Evolutionary conservation across 2,888 invertebrate genomes (phyloP), one percentile per base, ranked within the genome.

Genomic region (Sycophila texana): DNA sequence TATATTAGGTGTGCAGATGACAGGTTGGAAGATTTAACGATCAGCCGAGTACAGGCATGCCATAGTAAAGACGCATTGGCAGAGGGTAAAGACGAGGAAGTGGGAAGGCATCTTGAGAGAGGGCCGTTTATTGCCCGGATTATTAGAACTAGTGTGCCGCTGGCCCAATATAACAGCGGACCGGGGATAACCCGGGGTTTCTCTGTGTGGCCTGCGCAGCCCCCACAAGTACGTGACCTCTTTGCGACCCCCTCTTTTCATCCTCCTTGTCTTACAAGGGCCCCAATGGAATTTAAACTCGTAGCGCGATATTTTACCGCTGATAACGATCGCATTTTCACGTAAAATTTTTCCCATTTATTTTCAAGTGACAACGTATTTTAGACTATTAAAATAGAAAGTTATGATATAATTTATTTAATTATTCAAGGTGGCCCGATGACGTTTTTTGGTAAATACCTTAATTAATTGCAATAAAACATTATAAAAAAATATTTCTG

Each of bases 21-120:
- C 60, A 60, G 26, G 60, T 60, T 26, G 26, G 14, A 60, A 60
- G 60, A 60, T 60, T 60, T 60, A 26, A 60, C 57, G 57, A 18
- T 2, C 10, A 16, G 1, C 0, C 5, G 0, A 3, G 7, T 57
- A 57, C 13, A n/a, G n/a, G n/a, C n/a, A n/a, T n/a, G n/a, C n/a
- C n/a, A n/a, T n/a, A n/a, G 26, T 60, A 26, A 4, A 60, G 3
- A 26, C 22, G 60, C 26, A 22, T 2, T 16, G 26, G 5, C 22
- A 1, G 12, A 26, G 22, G 22, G 12, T 22, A 18, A 5, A 22
- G 22, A 22, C 10, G 20, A 20, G 4, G 18, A 18, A 55, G 18
- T 16, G 55, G 55, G 55, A 60, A 14, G 22, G 13, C 26, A 13
- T 10, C 26, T 60, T 26, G 26, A 60, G 60, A 22, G 60, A 14